Conservation (phyloP, 2,888 invertebrate species). For the Lamellibrachia satsuma region DNA sequence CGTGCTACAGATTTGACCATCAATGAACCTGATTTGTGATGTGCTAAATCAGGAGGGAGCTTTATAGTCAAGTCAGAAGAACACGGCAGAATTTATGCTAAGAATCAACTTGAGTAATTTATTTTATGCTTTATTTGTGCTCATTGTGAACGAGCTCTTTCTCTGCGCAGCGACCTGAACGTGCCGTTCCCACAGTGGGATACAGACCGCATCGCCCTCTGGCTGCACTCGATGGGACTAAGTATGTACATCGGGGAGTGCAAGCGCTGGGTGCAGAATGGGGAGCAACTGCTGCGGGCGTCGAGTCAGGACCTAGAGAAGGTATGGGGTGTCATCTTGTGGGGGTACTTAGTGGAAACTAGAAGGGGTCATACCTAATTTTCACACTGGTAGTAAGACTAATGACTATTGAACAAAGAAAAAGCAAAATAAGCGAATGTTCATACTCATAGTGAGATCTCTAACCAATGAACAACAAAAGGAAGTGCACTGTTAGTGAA, state of each 20-base stretch:
- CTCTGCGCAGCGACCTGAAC: constrained; percentile 70
- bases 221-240: constrained; percentile 65
- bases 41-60: background rate
- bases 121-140: background rate
- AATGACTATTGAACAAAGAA: too few relatives aligned
- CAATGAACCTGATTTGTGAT: too few relatives aligned
- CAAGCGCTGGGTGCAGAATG: constrained; percentile 83
- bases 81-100: background rate
- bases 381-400: too few relatives aligned
- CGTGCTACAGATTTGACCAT: too few relatives aligned
- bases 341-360: too few relatives aligned
- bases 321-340: constrained; percentile 52
- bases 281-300: constrained; percentile 80
- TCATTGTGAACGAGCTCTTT: background rate
- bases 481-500: too few relatives aligned
- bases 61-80: background rate
- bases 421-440: too few relatives aligned
- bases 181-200: constrained; percentile 84
- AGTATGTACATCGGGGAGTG: constrained; percentile 79
- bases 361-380: too few relatives aligned
- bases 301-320: constrained; percentile 87
- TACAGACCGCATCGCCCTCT: constrained; percentile 72
- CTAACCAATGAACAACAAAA: too few relatives aligned
- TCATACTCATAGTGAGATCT: too few relatives aligned
- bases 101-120: background rate